phyloP scores from a whole-genome alignment of 1,140 invertebrate species.

The Varroa destructor region DNA sequence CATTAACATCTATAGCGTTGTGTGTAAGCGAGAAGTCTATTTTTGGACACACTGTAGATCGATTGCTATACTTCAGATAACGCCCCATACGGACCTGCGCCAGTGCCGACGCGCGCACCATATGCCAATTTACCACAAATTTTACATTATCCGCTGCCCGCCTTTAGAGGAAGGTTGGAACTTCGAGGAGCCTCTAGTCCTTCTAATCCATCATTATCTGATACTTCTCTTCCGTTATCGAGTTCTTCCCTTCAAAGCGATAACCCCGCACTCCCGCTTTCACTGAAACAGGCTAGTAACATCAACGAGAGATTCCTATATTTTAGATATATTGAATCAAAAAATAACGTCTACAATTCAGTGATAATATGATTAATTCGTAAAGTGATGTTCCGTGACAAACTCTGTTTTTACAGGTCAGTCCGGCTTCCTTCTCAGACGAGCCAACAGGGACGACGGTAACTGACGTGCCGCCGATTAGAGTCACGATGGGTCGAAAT shows the following conservation, averaged over 20 bases:
- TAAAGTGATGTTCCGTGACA: too few species aligned
- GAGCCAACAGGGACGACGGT: neutral
- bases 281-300: neutral
- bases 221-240: neutral
- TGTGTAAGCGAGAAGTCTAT: too few species aligned
- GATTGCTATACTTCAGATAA: neutral
- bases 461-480: too few species aligned
- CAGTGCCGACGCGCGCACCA: neutral
- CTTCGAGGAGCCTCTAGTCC: neutral
- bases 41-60: too few species aligned
- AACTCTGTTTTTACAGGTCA: neutral
- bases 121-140: neutral
- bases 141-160: neutral
- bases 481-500: neutral
- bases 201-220: neutral
- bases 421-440: conserved; percentile 8
- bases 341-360: too few species aligned
- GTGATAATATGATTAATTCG: too few species aligned
- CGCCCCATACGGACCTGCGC: neutral
- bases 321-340: too few species aligned
- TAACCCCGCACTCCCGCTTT: neutral
- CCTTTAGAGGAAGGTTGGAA: neutral
- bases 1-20: too few species aligned
- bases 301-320: neutral
- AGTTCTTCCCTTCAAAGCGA: neutral